These are phyloP conservation scores for Venturia canescens DNA, from an alignment of 1,140 invertebrate species.

Conservation along the genomic window DNA sequence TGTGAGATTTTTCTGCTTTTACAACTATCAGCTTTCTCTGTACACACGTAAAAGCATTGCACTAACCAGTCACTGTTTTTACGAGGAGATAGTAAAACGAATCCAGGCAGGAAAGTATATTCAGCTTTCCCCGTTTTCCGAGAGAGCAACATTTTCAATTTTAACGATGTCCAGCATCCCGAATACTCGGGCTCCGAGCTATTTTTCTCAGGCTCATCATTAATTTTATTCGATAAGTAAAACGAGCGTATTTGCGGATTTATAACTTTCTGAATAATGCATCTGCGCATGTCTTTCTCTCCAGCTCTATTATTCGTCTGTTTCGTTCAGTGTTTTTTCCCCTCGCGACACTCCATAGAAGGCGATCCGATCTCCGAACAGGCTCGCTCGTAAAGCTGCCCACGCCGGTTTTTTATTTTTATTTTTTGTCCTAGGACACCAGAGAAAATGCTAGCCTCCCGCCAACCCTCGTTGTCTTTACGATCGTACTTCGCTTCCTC, in stretches of 20 bases:
- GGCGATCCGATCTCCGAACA: constrained; percentile 33
- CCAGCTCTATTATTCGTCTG: neutral
- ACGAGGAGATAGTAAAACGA: constrained; percentile 38
- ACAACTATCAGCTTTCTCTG: too few relatives aligned
- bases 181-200: neutral
- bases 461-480: constrained; percentile 36
- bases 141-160: neutral
- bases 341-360: neutral
- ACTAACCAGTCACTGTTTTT: constrained; percentile 11
- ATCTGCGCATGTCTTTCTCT: neutral
- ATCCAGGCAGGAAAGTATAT: constrained; percentile 18
- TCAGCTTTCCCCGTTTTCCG: constrained; percentile 1
- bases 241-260: neutral
- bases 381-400: constrained; percentile 31
- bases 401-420: constrained; percentile 21
- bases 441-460: constrained; percentile 30
- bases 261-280: neutral
- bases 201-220: neutral
- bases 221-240: neutral
- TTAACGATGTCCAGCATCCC: neutral
- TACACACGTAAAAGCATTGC: neutral
- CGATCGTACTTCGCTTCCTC: constrained; percentile 7
- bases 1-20: too few relatives aligned
- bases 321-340: neutral
- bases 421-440: constrained; percentile 22